phyloP scores from a whole-genome alignment of 2,888 invertebrate genomes.

The Suillia variegata region DNA sequence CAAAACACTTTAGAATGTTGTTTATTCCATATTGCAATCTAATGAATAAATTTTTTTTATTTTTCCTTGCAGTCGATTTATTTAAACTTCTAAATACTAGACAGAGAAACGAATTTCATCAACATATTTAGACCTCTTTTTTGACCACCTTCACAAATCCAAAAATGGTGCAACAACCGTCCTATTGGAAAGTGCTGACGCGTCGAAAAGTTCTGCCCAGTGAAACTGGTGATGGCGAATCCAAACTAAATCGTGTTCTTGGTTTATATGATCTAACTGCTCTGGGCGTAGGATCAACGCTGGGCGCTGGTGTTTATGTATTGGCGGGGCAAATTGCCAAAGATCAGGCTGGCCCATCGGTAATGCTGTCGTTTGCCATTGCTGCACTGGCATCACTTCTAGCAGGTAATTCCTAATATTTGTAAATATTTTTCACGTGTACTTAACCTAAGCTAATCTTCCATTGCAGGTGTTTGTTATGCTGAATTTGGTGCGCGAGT shows the following conservation, averaged over 20 bases:
- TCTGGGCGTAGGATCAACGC: conserved; percentile 78
- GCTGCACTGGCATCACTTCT: conserved; percentile 84
- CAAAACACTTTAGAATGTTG: too few relatives aligned
- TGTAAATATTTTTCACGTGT: not conserved
- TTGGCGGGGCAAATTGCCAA: conserved; percentile 80
- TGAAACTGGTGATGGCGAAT: conserved; percentile 44
- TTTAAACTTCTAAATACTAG: too few relatives aligned
- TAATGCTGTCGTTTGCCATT: conserved; percentile 83
- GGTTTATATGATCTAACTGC: conserved; percentile 72
- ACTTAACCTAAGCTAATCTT: too few relatives aligned
- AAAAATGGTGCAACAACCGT: conserved; percentile 46
- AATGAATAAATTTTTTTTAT: too few relatives aligned
- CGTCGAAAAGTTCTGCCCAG: conserved; percentile 51
- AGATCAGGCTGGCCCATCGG: conserved; percentile 80
- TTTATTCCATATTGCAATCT: too few relatives aligned
- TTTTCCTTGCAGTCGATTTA: too few relatives aligned
- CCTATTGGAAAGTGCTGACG: conserved; percentile 58
- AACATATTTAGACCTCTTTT: too few relatives aligned
- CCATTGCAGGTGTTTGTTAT: conserved; percentile 75
- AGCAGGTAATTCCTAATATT: conserved; percentile 68
- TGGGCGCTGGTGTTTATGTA: conserved; percentile 90
- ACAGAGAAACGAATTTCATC: too few relatives aligned
- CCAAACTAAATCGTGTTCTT: conserved; percentile 54
- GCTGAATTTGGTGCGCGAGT: conserved; percentile 87
- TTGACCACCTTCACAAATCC: too few relatives aligned